These are phyloP conservation scores for Mystacides longicornis DNA, from an alignment of 2,888 invertebrate species.

Conservation along the genomic window DNA sequence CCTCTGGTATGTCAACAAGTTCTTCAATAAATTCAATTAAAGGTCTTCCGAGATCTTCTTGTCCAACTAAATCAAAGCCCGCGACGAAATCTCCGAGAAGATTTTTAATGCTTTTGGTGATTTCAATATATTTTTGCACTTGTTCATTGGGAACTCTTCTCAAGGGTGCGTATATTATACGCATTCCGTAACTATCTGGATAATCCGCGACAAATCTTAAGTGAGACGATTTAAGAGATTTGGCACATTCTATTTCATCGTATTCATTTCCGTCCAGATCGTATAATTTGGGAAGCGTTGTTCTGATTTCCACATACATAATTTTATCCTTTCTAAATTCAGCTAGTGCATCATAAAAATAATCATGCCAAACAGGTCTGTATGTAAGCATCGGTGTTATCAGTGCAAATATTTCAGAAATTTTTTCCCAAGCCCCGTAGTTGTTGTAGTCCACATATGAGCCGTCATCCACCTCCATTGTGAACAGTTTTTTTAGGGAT, in stretches of 20 bases:
- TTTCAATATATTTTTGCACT: constrained; percentile 40
- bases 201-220: constrained; percentile 51
- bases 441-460: constrained; percentile 43
- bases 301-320: constrained; percentile 62
- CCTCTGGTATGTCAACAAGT: constrained; percentile 41
- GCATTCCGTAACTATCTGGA: constrained; percentile 60
- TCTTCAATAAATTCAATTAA: constrained; percentile 53
- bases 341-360: constrained; percentile 55
- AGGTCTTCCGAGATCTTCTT: constrained; percentile 64
- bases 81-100: constrained; percentile 58
- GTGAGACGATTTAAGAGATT: constrained; percentile 50
- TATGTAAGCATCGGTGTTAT: constrained; percentile 50
- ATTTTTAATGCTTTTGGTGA: constrained; percentile 38
- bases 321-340: constrained; percentile 60
- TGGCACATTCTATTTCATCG: constrained; percentile 47
- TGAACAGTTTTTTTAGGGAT: constrained; percentile 46
- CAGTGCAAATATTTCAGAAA: constrained; percentile 48
- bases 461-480: constrained; percentile 48
- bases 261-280: constrained; percentile 56
- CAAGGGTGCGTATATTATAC: constrained; percentile 61
- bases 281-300: constrained; percentile 55
- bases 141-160: constrained; percentile 39
- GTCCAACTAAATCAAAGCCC: constrained; percentile 76
- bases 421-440: constrained; percentile 53
- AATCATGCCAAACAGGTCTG: constrained; percentile 57